phyloP scores from a whole-genome alignment of 64 coral and sea anemone species.

The Porites australiensis region DNA sequence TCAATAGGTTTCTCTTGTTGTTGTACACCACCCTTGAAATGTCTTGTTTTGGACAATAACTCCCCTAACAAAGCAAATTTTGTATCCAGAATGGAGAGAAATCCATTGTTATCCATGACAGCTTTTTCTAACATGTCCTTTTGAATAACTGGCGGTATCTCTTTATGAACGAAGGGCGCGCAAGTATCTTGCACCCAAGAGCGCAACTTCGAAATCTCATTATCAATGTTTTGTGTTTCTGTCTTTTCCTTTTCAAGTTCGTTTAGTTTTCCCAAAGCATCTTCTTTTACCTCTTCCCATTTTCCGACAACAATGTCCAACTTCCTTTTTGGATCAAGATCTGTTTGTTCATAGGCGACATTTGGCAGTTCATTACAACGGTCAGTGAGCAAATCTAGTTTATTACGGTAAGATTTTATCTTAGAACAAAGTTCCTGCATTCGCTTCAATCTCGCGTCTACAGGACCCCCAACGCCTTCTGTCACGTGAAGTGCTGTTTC shows the following conservation, averaged over 20 bases:
- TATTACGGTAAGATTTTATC: constrained; percentile 47
- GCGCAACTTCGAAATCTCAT: constrained; percentile 63
- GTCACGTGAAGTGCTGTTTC: constrained; percentile 18
- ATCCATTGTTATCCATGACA: constrained; percentile 29
- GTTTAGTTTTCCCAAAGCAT: constrained; percentile 13
- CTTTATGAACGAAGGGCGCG: neutral
- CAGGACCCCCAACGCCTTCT: neutral
- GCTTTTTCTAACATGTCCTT: constrained; percentile 37
- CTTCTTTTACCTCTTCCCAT: constrained; percentile 47
- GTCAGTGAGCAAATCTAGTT: constrained; percentile 70
- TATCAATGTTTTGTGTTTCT: constrained; percentile 1
- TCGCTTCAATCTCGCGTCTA: constrained; percentile 49
- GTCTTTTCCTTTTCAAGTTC: constrained; percentile 50
- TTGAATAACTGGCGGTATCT: constrained; percentile 17
- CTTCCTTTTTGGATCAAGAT: constrained; percentile 61
- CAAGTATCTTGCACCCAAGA: constrained; percentile 6
- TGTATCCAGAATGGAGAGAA: neutral
- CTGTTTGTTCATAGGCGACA: constrained; percentile 53
- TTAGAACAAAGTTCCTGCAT: constrained; percentile 67
- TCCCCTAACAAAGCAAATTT: neutral
- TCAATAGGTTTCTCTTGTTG: neutral
- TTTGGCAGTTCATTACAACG: constrained; percentile 39
- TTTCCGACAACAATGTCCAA: constrained; percentile 45
- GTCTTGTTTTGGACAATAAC: neutral
- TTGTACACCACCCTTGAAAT: neutral